These are phyloP conservation scores for Eumaeus atala DNA, from an alignment of 1,140 invertebrate genomes.

Conservation along the genomic window DNA sequence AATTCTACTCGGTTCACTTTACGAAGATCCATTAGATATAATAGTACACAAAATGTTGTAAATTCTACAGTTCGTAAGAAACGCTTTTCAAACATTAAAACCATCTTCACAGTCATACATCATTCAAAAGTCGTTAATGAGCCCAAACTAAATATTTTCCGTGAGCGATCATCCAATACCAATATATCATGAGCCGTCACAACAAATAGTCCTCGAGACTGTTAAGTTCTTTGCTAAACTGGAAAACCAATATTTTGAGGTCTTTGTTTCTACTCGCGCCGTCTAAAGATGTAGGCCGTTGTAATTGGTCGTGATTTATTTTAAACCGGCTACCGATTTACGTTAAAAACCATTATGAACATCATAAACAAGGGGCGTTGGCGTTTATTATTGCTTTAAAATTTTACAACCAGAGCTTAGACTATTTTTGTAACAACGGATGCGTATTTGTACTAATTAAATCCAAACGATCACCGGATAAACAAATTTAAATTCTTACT, in stretches of 20 bases:
- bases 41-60: constrained; percentile 20
- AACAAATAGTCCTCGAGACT: constrained; percentile 26
- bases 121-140: constrained; percentile 55
- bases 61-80: constrained; percentile 28
- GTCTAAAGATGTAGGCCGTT: constrained; percentile 8
- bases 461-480: constrained; percentile 10
- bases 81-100: constrained; percentile 33
- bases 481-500: not conserved
- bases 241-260: constrained; percentile 28
- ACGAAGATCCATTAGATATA: constrained; percentile 1
- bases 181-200: constrained; percentile 33
- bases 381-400: constrained; percentile 55
- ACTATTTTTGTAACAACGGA: constrained; percentile 38
- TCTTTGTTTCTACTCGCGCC: constrained; percentile 5
- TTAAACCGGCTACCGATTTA: constrained; percentile 30
- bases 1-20: not conserved
- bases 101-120: constrained; percentile 44
- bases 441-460: constrained; percentile 40
- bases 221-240: constrained; percentile 27
- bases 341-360: constrained; percentile 57
- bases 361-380: constrained; percentile 51
- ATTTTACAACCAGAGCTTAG: constrained; percentile 37
- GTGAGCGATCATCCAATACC: constrained; percentile 37
- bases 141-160: constrained; percentile 55
- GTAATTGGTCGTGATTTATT: constrained; percentile 27